Evolutionary conservation across 2,113 vertebrate genomes (phyloP).

Genomic region (Chloropsis hardwickii): DNA sequence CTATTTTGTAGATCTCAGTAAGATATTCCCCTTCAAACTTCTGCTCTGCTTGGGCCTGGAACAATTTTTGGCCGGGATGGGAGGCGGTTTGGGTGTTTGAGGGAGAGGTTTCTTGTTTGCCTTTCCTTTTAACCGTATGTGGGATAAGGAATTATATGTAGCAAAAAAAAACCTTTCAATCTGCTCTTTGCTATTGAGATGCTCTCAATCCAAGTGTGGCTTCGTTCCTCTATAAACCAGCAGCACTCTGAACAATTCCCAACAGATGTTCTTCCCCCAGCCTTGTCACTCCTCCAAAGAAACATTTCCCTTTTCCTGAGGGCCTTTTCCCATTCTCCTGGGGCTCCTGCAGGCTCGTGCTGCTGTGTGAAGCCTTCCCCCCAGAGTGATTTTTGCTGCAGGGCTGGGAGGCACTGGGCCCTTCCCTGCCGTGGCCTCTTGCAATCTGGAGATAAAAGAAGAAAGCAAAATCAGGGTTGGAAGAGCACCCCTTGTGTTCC

Average conservation of each 20-base stretch:
- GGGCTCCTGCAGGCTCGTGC: rapidly evolving
- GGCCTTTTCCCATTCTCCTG: not conserved
- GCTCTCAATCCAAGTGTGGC: not conserved
- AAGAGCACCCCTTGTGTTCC: not conserved
- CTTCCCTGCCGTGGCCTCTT: not conserved
- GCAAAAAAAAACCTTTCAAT: not conserved
- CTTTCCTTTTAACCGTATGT: not conserved
- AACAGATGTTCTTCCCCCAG: not conserved
- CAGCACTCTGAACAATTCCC: not conserved
- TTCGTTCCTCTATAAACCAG: not conserved
- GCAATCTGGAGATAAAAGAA: not conserved
- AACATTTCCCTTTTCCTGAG: not conserved
- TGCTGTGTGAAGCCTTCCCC: not conserved
- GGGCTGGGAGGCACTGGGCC: not conserved
- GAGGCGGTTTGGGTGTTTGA: rapidly evolving
- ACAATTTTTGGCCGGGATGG: not conserved
- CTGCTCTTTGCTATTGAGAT: not conserved
- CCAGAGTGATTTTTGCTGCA: not conserved
- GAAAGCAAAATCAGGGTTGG: not conserved
- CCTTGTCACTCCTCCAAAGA: not conserved
- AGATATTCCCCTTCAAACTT: not conserved
- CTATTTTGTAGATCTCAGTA: not conserved
- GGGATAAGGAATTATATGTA: not conserved
- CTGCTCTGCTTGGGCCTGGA: not conserved
- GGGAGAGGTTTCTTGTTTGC: not conserved